Conservation (phyloP, 2,888 invertebrate species). For the Strigamia transsilvanica region DNA sequence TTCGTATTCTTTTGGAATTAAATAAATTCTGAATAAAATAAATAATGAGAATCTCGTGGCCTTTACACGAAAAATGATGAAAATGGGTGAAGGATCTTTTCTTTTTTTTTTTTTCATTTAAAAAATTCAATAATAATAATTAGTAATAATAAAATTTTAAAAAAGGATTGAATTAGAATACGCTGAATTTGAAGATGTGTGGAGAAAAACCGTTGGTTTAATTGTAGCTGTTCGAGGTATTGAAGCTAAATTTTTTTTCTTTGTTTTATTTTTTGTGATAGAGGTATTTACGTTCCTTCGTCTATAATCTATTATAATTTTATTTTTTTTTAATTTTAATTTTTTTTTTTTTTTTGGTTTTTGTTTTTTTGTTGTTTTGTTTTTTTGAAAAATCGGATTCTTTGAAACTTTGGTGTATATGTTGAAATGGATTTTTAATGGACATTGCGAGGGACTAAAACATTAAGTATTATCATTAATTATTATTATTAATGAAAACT, state of each 20-base stretch:
- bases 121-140: neutral
- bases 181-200: neutral
- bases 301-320: neutral
- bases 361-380: neutral
- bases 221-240: neutral
- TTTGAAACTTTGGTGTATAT: conserved; percentile 1
- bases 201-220: neutral
- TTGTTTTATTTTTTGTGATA: neutral
- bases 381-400: neutral
- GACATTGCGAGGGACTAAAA: conserved; percentile 39
- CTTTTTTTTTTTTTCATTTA: too few relatives aligned
- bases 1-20: conserved; percentile 41
- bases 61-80: conserved; percentile 40
- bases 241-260: neutral
- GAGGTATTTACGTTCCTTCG: conserved; percentile 37
- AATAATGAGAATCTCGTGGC: conserved; percentile 48
- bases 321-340: neutral
- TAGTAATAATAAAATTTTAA: neutral
- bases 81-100: conserved; percentile 1
- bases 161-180: neutral
- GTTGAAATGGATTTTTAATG: conserved; percentile 24
- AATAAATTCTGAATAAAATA: conserved; percentile 29
- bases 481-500: conserved; percentile 21
- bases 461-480: conserved; percentile 37
- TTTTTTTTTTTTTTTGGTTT: neutral